Conservation (phyloP, 2,888 invertebrate species). For the Ophion obscuratus region DNA sequence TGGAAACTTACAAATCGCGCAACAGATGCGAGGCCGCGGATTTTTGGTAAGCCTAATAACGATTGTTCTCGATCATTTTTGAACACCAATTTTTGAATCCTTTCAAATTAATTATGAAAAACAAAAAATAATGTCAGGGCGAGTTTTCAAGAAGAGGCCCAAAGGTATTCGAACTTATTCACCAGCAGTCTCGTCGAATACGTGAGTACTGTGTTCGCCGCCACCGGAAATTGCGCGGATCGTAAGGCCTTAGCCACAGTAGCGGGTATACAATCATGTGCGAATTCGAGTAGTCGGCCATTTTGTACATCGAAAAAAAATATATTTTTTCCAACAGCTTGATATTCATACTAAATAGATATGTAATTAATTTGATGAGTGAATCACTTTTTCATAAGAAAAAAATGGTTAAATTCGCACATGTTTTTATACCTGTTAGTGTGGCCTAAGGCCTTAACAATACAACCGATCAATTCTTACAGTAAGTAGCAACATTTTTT, state of each 20-base stretch:
- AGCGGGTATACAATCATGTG: too few relatives aligned
- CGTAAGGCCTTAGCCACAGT: neutral
- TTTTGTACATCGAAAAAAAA: too few relatives aligned
- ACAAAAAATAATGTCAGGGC: slow-evolving; percentile 29
- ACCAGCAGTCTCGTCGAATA: slow-evolving; percentile 58
- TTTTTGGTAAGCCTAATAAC: slow-evolving; percentile 45
- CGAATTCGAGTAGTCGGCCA: too few relatives aligned
- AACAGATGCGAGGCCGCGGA: slow-evolving; percentile 50
- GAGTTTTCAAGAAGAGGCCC: slow-evolving; percentile 51
- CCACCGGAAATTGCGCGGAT: neutral
- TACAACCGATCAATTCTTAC: neutral
- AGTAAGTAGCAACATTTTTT: neutral
- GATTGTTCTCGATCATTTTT: neutral
- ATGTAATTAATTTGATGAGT: too few relatives aligned
- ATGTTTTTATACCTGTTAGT: too few relatives aligned
- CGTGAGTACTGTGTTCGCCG: slow-evolving; percentile 36
- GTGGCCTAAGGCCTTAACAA: too few relatives aligned
- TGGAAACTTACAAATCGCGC: slow-evolving; percentile 32
- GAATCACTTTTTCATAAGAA: too few relatives aligned
- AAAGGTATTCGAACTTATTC: slow-evolving; percentile 51
- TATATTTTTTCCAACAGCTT: too few relatives aligned
- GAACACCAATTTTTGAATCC: neutral
- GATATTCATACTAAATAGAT: too few relatives aligned
- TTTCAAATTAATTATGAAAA: neutral
- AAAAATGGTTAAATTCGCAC: too few relatives aligned